Evolutionary conservation across 2,888 invertebrate species (phyloP).

Genomic region (Campoplex nolae): DNA sequence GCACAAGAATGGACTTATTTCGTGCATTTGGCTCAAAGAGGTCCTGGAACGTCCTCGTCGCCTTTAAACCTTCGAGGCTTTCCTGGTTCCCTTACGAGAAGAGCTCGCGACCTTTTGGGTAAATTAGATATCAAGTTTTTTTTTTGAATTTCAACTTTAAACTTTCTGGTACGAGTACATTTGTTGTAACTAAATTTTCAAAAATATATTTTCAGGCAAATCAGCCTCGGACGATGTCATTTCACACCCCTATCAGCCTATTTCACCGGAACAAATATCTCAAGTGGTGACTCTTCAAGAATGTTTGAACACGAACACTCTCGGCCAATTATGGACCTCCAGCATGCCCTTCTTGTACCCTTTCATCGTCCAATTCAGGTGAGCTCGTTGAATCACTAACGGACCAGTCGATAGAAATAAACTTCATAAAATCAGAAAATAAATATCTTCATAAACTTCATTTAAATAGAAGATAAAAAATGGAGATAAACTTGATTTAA

Average conservation of each 20-base stretch:
- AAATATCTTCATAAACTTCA: too few species aligned
- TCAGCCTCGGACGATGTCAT: slow-evolving; percentile 52
- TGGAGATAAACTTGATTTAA: too few species aligned
- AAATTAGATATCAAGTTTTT: background rate
- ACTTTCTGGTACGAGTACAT: background rate
- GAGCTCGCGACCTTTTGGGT: slow-evolving; percentile 81
- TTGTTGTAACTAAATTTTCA: background rate
- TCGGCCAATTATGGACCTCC: slow-evolving; percentile 86
- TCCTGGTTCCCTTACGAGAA: slow-evolving; percentile 82
- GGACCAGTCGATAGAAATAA: too few species aligned
- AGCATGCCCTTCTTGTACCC: slow-evolving; percentile 86
- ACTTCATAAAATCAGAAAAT: too few species aligned
- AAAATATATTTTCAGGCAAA: slow-evolving; percentile 58
- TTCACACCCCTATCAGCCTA: slow-evolving; percentile 80
- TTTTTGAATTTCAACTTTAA: background rate
- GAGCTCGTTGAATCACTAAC: slow-evolving; percentile 17
- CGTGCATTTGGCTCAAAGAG: slow-evolving; percentile 84
- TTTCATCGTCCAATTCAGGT: slow-evolving; percentile 86
- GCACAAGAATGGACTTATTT: slow-evolving; percentile 86
- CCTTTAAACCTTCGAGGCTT: slow-evolving; percentile 84
- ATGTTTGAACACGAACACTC: slow-evolving; percentile 86
- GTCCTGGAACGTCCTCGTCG: slow-evolving; percentile 79
- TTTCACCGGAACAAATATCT: slow-evolving; percentile 85
- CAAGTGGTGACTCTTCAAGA: slow-evolving; percentile 85
- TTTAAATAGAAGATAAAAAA: too few species aligned